These are phyloP conservation scores for Wiebesia pumilae DNA, from an alignment of 1,140 invertebrate species.

Conservation along the genomic window DNA sequence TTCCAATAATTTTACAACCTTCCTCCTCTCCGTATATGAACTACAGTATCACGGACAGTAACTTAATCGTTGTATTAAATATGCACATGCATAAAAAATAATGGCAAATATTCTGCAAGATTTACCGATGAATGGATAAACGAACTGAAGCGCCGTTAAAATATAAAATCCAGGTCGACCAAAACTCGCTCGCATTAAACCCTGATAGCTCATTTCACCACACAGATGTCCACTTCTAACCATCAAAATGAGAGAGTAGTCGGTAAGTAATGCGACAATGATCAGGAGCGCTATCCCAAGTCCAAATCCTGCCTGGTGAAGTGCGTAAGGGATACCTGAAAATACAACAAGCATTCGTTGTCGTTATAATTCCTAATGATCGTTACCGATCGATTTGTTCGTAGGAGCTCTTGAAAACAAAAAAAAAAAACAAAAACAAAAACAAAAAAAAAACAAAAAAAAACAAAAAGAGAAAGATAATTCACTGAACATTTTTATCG, in stretches of 20 bases:
- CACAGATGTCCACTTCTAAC: constrained; percentile 87
- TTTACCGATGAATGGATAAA: constrained; percentile 90
- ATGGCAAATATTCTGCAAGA: not conserved
- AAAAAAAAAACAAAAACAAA: too few relatives aligned
- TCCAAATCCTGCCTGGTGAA: constrained; percentile 87
- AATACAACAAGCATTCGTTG: constrained; percentile 42
- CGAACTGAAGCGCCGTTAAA: constrained; percentile 86
- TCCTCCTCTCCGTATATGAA: too few relatives aligned
- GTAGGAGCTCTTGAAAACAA: not conserved
- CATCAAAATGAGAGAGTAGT: constrained; percentile 90
- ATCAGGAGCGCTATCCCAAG: constrained; percentile 84
- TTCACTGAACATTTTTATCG: too few relatives aligned
- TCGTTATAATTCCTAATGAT: not conserved
- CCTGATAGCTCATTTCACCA: constrained; percentile 89
- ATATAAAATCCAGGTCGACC: constrained; percentile 87
- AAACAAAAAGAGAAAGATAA: too few relatives aligned
- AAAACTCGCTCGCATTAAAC: constrained; percentile 88
- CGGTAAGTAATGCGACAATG: constrained; percentile 86
- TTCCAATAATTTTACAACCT: too few relatives aligned
- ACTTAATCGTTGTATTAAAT: too few relatives aligned
- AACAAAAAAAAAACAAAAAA: too few relatives aligned
- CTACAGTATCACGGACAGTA: too few relatives aligned
- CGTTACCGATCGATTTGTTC: not conserved
- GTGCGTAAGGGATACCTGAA: constrained; percentile 87
- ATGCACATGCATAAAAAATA: not conserved